These are phyloP conservation scores for Drosophila bunnanda DNA, from an alignment of 2,888 invertebrate genomes.

Conservation along the genomic window DNA sequence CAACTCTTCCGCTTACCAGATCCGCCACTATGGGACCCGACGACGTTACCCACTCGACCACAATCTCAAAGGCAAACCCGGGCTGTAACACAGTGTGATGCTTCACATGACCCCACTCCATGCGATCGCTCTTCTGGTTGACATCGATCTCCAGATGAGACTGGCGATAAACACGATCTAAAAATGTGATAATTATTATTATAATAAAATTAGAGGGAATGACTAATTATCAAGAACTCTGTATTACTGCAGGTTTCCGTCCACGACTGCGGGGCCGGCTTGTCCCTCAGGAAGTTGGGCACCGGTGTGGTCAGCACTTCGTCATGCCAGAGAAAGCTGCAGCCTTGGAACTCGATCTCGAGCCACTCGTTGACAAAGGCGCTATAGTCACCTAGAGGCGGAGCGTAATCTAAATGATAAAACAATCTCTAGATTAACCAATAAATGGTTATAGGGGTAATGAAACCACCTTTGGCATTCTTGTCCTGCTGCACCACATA, in stretches of 20 bases:
- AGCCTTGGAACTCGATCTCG: constrained; percentile 90
- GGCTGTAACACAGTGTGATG: constrained; percentile 96
- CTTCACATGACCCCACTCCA: constrained; percentile 97
- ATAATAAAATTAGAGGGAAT: neutral
- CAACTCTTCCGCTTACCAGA: constrained; percentile 86
- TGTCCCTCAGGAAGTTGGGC: constrained; percentile 83
- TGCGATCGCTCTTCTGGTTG: constrained; percentile 93
- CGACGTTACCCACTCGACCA: constrained; percentile 98
- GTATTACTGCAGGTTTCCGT: constrained; percentile 71
- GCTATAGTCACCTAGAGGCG: constrained; percentile 90
- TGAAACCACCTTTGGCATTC: constrained; percentile 78
- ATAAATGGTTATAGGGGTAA: too few species aligned
- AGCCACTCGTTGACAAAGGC: constrained; percentile 96
- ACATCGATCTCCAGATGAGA: constrained; percentile 95
- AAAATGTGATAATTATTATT: constrained; percentile 2
- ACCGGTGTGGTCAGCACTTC: constrained; percentile 72
- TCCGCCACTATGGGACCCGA: constrained; percentile 98
- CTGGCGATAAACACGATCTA: constrained; percentile 88
- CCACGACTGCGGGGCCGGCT: constrained; percentile 82
- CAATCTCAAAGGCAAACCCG: constrained; percentile 96
- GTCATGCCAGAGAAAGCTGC: constrained; percentile 75
- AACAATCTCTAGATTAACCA: neutral
- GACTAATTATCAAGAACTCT: constrained; percentile 49
- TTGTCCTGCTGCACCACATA: constrained; percentile 89
- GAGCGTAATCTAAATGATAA: constrained; percentile 86